phyloP scores from a whole-genome alignment of 2,113 vertebrate genomes.

The Tenebrosternarchus preto region DNA sequence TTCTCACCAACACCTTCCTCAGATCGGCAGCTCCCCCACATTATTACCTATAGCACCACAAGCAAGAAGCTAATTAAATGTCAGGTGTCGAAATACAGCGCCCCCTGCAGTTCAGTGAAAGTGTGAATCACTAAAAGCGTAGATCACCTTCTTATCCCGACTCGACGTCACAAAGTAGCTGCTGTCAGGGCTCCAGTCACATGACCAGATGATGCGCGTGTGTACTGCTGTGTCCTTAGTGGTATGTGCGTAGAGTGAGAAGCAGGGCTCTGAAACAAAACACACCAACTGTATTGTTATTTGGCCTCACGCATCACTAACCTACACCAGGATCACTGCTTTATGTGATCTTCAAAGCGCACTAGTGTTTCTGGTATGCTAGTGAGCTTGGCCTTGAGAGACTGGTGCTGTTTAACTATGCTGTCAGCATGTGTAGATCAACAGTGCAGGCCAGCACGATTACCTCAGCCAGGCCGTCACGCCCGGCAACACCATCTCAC shows the following conservation, averaged over 20 bases:
- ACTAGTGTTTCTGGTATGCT: neutral
- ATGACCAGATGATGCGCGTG: slow-evolving; percentile 96
- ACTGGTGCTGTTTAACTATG: neutral
- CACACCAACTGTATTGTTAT: neutral
- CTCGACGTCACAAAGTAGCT: slow-evolving; percentile 93
- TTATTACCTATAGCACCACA: slow-evolving; percentile 81
- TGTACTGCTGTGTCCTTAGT: slow-evolving; percentile 85
- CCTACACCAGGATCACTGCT: neutral
- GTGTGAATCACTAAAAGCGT: slow-evolving; percentile 66
- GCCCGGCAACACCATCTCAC: slow-evolving; percentile 2
- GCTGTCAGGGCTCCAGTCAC: slow-evolving; percentile 94
- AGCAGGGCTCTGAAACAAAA: slow-evolving; percentile 76
- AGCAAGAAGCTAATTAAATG: slow-evolving; percentile 22
- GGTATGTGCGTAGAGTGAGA: slow-evolving; percentile 81
- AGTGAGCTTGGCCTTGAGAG: neutral
- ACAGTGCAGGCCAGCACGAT: neutral
- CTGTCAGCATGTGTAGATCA: neutral
- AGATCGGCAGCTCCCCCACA: slow-evolving; percentile 82
- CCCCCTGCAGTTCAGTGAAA: slow-evolving; percentile 1
- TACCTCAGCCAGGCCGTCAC: slow-evolving; percentile 7
- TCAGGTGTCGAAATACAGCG: neutral
- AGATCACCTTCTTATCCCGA: slow-evolving; percentile 92
- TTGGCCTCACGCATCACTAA: neutral
- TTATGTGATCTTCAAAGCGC: neutral
- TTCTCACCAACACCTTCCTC: slow-evolving; percentile 55